Percentiles rank a stretch among this genome's conserved stretches.
Evolutionary conservation across 2,797 vertebrate genomes (phyloP).

Genomic region (Cottoperca gobio): DNA sequence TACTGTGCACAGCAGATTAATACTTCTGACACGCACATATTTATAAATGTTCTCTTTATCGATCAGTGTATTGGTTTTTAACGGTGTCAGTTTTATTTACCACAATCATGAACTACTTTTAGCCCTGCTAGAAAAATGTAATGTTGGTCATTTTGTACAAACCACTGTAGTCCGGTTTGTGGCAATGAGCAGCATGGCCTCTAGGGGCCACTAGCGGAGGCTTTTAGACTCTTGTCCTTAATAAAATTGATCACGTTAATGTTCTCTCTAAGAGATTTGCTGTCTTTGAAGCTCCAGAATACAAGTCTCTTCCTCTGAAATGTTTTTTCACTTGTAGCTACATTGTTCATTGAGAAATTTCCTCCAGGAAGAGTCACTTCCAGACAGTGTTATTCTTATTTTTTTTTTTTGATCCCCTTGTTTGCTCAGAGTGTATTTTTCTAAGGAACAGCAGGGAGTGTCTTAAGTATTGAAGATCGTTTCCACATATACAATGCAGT

Average conservation of each 20-base stretch:
- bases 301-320: constrained; percentile 9
- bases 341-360: constrained; percentile 49
- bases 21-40: constrained; percentile 40
- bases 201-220: constrained; percentile 24
- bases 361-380: constrained; percentile 44
- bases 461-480: constrained; percentile 68
- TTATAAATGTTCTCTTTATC: constrained; percentile 45
- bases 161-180: constrained; percentile 9
- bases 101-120: constrained; percentile 24
- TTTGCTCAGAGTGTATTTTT: constrained; percentile 70
- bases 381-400: constrained; percentile 64
- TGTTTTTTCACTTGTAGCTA: constrained; percentile 30
- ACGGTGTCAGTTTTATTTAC: constrained; percentile 18
- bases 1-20: constrained; percentile 55
- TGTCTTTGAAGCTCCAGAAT: constrained; percentile 39
- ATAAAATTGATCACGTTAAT: constrained; percentile 31
- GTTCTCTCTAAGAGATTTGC: constrained; percentile 42
- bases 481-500: constrained; percentile 65
- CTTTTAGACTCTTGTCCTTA: constrained; percentile 25
- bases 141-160: background rate
- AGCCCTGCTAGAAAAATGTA: constrained; percentile 9
- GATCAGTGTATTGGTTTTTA: constrained; percentile 38
- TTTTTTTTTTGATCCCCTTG: constrained; percentile 36
- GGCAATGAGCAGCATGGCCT: constrained; percentile 32
- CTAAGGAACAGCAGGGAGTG: constrained; percentile 74